Base-by-base conservation (phyloP, 2,888 invertebrate species). In the Bombylius discolor region DNA sequence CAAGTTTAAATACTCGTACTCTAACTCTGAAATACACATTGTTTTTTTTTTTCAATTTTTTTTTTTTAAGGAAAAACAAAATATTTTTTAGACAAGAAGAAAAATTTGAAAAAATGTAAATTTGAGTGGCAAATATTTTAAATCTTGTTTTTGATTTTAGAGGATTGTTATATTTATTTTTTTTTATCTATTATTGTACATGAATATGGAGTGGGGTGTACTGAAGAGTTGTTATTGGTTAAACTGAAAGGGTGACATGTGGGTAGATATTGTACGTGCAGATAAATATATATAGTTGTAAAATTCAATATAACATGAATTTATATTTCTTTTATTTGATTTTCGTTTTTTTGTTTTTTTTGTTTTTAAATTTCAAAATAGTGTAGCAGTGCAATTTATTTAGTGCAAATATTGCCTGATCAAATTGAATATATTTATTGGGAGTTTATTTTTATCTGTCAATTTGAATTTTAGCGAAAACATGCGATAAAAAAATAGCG, bases 351-450 rank as follows among this genome's bases (percentile, higher is more conserved):
- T 34, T 5, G 34, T 6, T 34, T 36, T 36, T 36, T 36, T 36
- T 36, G 44, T 50, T 23, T n/a, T 42, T 33, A 47, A 36, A 51
- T 47, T 48, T 56, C 51, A n/a, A 48, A 12, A 32, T 48, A 32
- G 12, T 48, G 48, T 48, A 48, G 31, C 51, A 34, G 46, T 61
- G 61, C 62, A 62, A 62, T 62, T 62, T 62, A 62, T 62, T 62
- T 60, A 56, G 59, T 23, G 23, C 23, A 61, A 61, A 62, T 60
- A 62, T 62, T 60, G 58, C 61, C 60, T 56, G 57, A 61, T 61
- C 62, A 62, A 62, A 62, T 62, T 62, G 62, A 62, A 62, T 62
- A 62, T 61, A 61, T 62, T 62, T 61, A 62, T 62, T 59, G 59
- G 58, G 61, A 61, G 62, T 60, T 61, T 61, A 61, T 62, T 62